A percentile compares a stretch with the other conserved stretches of the same genome.
phyloP scores from a whole-genome alignment of 2,888 invertebrate genomes.

The Stomorhina lunata region DNA sequence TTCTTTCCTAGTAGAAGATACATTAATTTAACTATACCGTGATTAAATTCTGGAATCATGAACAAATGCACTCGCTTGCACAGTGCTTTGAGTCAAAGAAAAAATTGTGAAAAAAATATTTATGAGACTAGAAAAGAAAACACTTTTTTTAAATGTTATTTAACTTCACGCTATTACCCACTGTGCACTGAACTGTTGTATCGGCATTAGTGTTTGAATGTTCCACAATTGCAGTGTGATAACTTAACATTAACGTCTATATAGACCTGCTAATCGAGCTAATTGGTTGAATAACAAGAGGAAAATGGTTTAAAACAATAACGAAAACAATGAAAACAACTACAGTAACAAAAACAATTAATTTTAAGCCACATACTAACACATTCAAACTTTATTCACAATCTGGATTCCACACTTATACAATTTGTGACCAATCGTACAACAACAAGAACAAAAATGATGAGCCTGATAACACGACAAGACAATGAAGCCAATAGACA shows the following conservation, averaged over 20 bases:
- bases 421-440: neutral
- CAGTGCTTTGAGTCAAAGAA: no score
- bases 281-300: constrained; percentile 75
- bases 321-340: constrained; percentile 56
- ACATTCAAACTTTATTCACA: neutral
- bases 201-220: constrained; percentile 1
- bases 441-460: constrained; percentile 4
- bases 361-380: neutral
- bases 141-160: no score
- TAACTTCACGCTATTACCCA: no score
- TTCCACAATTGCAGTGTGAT: neutral
- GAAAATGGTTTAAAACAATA: constrained; percentile 66
- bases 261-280: constrained; percentile 74
- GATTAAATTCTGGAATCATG: no score
- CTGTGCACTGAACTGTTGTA: no score
- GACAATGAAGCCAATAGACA: neutral
- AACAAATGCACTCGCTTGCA: no score
- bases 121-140: no score
- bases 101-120: no score
- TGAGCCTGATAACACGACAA: neutral
- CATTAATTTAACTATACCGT: no score
- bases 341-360: constrained; percentile 28
- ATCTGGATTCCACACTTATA: neutral
- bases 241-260: constrained; percentile 32
- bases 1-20: neutral